A percentile compares a stretch with the other conserved stretches of the same genome.
Conservation (phyloP, 2,888 invertebrate genomes). For the Idaea straminata region DNA sequence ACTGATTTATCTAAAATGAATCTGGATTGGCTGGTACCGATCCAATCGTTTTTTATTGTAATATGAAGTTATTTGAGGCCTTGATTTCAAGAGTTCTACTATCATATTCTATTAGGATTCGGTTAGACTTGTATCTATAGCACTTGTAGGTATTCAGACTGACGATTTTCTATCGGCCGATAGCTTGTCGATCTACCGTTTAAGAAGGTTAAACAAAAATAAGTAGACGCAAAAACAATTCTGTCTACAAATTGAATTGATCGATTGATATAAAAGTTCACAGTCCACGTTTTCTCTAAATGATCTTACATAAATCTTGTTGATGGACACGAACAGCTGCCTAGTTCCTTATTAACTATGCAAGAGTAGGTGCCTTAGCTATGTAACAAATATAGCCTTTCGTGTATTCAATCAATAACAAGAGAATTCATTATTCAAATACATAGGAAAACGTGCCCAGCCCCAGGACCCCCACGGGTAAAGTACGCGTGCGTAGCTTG, state of each 20-base stretch:
- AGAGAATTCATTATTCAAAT: neutral
- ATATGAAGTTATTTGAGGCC: neutral
- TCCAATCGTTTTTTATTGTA: neutral
- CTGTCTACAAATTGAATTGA: too few relatives aligned
- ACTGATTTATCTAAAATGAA: neutral
- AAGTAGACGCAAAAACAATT: too few relatives aligned
- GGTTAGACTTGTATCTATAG: neutral
- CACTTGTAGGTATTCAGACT: neutral
- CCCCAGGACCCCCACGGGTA: neutral
- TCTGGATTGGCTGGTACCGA: neutral
- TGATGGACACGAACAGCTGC: neutral
- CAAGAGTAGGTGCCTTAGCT: neutral
- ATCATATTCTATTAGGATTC: too few relatives aligned
- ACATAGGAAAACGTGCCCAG: neutral
- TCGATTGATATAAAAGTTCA: too few relatives aligned
- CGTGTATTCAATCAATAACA: slow-evolving; percentile 3
- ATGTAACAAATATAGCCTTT: neutral
- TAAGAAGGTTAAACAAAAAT: neutral
- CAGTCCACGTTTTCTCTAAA: neutral
- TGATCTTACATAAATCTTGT: neutral
- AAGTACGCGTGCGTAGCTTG: neutral
- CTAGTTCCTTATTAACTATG: neutral
- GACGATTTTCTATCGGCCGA: neutral
- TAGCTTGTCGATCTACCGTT: neutral
- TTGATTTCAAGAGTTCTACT: neutral